A percentile compares a stretch with the other conserved stretches of the same genome.
Conservation (phyloP, 2,888 invertebrate genomes). For the Neoascia interrupta region DNA sequence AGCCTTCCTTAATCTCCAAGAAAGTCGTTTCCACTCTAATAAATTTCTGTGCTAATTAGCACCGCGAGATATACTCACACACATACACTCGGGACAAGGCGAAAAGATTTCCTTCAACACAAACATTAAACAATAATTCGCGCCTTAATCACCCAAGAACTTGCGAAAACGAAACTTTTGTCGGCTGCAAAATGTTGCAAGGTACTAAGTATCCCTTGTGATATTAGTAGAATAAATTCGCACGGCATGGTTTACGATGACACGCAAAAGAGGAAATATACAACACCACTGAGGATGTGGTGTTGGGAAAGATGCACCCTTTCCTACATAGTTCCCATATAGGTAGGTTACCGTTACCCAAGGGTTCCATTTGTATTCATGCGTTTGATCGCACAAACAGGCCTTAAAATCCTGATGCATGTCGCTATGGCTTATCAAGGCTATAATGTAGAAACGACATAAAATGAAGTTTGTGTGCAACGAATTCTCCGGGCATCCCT, state of each 20-base stretch:
- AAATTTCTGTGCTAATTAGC: conserved; percentile 57
- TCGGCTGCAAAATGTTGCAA: conserved; percentile 34
- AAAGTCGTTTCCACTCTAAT: conserved; percentile 55
- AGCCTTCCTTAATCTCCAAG: conserved; percentile 41
- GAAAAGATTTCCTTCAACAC: background rate
- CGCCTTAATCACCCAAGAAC: conserved; percentile 32
- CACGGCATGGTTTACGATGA: conserved; percentile 41
- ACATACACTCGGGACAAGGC: background rate
- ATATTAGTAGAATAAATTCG: conserved; percentile 34
- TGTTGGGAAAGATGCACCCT: background rate
- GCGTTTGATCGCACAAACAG: background rate
- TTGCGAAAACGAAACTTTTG: conserved; percentile 29
- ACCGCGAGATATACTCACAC: background rate
- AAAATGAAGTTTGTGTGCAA: conserved; percentile 6
- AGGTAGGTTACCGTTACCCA: no score
- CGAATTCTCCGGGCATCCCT: conserved; percentile 32
- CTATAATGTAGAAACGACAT: conserved; percentile 8
- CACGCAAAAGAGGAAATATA: no score
- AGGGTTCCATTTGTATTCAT: conserved; percentile 1
- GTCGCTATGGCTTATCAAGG: background rate
- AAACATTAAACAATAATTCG: background rate
- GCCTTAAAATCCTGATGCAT: conserved; percentile 9
- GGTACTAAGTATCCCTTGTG: background rate
- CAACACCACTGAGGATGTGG: no score
- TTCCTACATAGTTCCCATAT: background rate